A percentile compares a stretch with the other conserved stretches of the same genome.
Conservation (phyloP, 2,888 invertebrate species). For the Drosophila siamana region DNA sequence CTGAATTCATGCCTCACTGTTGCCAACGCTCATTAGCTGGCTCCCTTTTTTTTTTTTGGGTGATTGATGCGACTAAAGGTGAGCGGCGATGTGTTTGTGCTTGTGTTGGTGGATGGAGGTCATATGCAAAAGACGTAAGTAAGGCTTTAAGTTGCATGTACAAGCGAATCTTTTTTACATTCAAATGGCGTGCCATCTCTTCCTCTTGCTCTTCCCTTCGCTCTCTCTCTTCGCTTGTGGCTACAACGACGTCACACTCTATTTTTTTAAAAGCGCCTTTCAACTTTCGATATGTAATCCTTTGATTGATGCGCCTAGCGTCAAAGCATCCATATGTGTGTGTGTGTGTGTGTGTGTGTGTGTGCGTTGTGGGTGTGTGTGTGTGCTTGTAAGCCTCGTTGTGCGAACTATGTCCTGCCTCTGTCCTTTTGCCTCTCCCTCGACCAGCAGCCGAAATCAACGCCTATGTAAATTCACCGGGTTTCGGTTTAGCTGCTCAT, state of each 20-base stretch:
- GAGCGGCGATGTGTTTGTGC: neutral
- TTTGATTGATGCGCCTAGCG: conserved; percentile 75
- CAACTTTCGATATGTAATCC: conserved; percentile 80
- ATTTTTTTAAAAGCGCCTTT: conserved; percentile 69
- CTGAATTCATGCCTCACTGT: too few species aligned
- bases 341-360: neutral
- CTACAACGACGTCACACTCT: conserved; percentile 9
- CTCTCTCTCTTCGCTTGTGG: conserved; percentile 13
- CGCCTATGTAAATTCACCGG: conserved; percentile 73
- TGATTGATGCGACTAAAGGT: conserved; percentile 60
- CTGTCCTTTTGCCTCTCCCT: conserved; percentile 37
- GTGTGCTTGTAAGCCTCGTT: conserved; percentile 28
- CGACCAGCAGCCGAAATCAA: conserved; percentile 64
- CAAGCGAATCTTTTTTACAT: conserved; percentile 69
- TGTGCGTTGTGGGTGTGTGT: too few species aligned
- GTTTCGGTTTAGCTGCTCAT: conserved; percentile 18
- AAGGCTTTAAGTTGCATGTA: conserved; percentile 64
- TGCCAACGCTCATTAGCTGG: conserved; percentile 68
- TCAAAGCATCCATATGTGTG: conserved; percentile 36
- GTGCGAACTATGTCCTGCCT: conserved; percentile 31
- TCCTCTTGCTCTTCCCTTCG: neutral
- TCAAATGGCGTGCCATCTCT: conserved; percentile 67
- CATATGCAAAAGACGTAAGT: conserved; percentile 26
- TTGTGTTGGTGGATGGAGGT: neutral
- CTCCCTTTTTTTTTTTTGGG: too few species aligned